Percentiles rank a stretch among this genome's conserved stretches.
Conservation (phyloP, 92 coral and sea anemone species). For the Zoanthus gigantus region DNA sequence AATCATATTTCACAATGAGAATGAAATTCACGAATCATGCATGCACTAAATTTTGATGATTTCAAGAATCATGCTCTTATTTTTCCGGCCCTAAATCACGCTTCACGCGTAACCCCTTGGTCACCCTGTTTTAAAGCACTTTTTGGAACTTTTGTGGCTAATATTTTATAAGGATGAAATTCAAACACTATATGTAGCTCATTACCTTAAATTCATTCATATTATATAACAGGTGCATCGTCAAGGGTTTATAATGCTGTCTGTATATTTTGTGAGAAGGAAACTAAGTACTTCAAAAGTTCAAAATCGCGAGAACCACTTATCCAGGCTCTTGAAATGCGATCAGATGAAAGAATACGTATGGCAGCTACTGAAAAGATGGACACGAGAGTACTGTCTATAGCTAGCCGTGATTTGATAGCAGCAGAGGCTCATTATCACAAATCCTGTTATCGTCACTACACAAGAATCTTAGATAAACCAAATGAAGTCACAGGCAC, state of each 20-base stretch:
- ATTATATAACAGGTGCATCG: background rate
- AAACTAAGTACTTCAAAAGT: slow-evolving; percentile 42
- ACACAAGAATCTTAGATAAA: slow-evolving; percentile 42
- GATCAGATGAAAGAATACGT: slow-evolving; percentile 46
- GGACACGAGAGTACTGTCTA: slow-evolving; percentile 34
- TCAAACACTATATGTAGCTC: background rate
- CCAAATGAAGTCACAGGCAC: slow-evolving; percentile 13
- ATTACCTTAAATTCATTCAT: background rate
- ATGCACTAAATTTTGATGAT: background rate
- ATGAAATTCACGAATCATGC: background rate
- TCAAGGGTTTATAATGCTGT: slow-evolving; percentile 40
- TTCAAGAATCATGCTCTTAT: slow-evolving; percentile 1
- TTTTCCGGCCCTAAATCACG: background rate
- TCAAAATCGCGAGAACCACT: slow-evolving; percentile 50
- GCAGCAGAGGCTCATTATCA: slow-evolving; percentile 57
- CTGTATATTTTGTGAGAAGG: slow-evolving; percentile 52
- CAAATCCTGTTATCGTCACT: slow-evolving; percentile 44
- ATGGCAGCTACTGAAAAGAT: slow-evolving; percentile 24
- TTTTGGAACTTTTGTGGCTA: slow-evolving; percentile 4
- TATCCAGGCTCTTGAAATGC: slow-evolving; percentile 53
- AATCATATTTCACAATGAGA: background rate
- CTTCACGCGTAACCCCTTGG: background rate
- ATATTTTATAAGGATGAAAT: background rate
- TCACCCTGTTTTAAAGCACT: background rate
- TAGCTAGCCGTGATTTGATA: slow-evolving; percentile 45